These are phyloP conservation scores for Luidia sarsii DNA, from an alignment of 53 echinoderm and acorn worm genomes.

Conservation along the genomic window DNA sequence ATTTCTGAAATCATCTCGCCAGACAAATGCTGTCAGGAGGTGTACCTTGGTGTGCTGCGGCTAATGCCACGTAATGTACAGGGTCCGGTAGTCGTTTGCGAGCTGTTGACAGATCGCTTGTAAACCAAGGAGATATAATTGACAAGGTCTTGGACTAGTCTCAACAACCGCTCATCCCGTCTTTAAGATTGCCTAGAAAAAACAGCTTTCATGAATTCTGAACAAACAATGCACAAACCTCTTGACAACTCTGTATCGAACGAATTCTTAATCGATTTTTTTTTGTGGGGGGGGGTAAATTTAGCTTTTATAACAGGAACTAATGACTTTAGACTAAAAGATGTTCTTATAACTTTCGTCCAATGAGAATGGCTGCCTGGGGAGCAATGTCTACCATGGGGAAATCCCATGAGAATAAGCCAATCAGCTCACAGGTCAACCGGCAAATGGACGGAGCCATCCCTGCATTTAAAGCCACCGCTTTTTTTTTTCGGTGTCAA, in stretches of 20 bases:
- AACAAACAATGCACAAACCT: too few species aligned
- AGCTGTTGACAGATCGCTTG: constrained; percentile 23
- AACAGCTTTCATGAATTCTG: too few species aligned
- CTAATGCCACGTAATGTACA: constrained; percentile 13
- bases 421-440: constrained; percentile 20
- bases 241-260: too few species aligned
- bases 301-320: too few species aligned
- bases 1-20: background rate
- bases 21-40: background rate
- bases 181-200: background rate
- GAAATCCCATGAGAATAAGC: background rate
- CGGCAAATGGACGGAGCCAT: constrained; percentile 4
- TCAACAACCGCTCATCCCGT: background rate
- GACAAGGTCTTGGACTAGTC: too few species aligned
- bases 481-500: constrained; percentile 25
- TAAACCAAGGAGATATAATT: background rate
- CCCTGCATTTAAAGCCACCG: background rate
- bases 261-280: too few species aligned
- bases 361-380: constrained; percentile 16
- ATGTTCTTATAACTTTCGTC: constrained; percentile 34
- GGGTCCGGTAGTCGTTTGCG: constrained; percentile 40
- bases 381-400: background rate
- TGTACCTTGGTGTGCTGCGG: too few species aligned
- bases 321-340: too few species aligned
- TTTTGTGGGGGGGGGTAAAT: too few species aligned